A percentile compares a stretch with the other conserved stretches of the same genome.
phyloP scores from a whole-genome alignment of 2,888 invertebrate genomes.

The Keiferia lycopersicella region DNA sequence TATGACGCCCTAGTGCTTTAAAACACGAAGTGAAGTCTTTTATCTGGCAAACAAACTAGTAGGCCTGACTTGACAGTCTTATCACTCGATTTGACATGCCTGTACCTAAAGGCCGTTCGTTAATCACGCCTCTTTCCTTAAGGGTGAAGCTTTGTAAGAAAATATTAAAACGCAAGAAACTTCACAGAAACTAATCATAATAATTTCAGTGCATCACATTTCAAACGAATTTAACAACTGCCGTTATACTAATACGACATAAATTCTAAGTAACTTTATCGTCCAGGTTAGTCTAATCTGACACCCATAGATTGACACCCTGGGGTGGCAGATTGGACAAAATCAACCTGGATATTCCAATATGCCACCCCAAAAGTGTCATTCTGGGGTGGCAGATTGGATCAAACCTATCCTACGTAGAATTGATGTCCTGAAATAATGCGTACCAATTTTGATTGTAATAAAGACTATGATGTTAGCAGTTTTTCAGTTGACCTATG shows the following conservation, averaged over 20 bases:
- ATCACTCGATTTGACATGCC: too few relatives aligned
- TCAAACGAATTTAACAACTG: not conserved
- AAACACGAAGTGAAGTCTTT: not conserved
- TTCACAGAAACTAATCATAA: not conserved
- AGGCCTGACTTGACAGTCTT: too few relatives aligned
- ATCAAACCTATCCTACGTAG: too few relatives aligned
- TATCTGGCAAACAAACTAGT: not conserved
- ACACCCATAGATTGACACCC: too few relatives aligned
- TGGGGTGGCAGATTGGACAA: too few relatives aligned
- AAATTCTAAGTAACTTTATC: not conserved
- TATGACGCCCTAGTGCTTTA: not conserved
- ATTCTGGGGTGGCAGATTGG: too few relatives aligned
- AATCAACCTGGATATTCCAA: too few relatives aligned
- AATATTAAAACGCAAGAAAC: not conserved
- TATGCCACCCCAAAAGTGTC: too few relatives aligned
- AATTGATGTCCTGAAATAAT: not conserved
- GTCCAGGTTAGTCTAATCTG: too few relatives aligned
- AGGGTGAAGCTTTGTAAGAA: too few relatives aligned
- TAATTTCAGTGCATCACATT: not conserved
- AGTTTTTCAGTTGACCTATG: conserved; percentile 10
- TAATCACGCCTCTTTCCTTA: too few relatives aligned
- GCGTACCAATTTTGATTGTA: not conserved
- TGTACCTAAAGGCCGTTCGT: too few relatives aligned
- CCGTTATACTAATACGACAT: not conserved
- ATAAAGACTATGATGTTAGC: conserved; percentile 16